phyloP scores from a whole-genome alignment of 2,113 vertebrate species.

The Spilogale gracilis region DNA sequence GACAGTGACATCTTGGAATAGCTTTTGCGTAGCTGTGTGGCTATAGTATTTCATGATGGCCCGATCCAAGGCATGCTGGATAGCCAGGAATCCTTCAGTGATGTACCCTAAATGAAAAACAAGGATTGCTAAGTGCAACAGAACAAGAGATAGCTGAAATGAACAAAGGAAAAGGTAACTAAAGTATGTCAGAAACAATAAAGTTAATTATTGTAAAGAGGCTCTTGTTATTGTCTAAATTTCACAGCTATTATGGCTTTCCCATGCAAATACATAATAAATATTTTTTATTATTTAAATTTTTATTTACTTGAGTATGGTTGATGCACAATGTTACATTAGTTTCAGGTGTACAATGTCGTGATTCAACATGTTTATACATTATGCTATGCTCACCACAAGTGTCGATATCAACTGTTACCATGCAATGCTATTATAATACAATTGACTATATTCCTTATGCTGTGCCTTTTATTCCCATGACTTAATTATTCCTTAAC shows the following conservation, averaged over 20 bases:
- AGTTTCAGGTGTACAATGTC: neutral
- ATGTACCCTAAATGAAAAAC: conserved; percentile 89
- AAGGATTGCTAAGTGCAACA: conserved; percentile 21
- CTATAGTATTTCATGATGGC: conserved; percentile 93
- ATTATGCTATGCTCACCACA: neutral
- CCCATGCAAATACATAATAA: neutral
- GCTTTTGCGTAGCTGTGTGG: conserved; percentile 57
- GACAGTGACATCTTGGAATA: conserved; percentile 86
- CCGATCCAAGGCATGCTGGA: conserved; percentile 93
- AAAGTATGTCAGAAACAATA: neutral
- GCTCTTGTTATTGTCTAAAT: neutral
- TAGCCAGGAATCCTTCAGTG: conserved; percentile 93
- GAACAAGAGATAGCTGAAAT: neutral
- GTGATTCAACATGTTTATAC: neutral
- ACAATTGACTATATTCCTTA: neutral
- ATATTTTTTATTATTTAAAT: neutral
- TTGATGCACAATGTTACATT: neutral
- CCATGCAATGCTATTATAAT: neutral
- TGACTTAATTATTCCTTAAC: neutral
- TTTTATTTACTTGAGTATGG: neutral
- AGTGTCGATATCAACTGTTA: neutral
- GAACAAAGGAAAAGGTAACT: neutral
- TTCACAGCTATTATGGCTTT: neutral
- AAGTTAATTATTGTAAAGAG: neutral
- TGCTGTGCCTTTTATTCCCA: neutral